phyloP scores from a whole-genome alignment of 1,140 invertebrate species.

The Dufourea novaeangliae region DNA sequence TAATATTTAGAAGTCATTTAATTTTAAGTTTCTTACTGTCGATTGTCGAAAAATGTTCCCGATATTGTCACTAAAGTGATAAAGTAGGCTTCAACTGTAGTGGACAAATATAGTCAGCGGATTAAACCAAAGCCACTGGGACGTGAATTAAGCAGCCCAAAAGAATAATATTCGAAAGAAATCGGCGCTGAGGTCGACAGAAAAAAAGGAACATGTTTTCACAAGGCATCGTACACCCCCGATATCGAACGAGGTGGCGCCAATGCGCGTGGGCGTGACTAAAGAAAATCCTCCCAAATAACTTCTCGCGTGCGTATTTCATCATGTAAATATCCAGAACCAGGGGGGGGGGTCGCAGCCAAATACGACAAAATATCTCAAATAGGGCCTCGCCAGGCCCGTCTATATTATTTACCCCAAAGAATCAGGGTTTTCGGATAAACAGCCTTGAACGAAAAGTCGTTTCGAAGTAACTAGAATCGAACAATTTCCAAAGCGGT shows the following conservation, averaged over 20 bases:
- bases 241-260: neutral
- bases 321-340: neutral
- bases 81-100: no score
- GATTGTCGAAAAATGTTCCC: no score
- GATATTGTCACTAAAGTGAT: no score
- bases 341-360: no score
- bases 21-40: no score
- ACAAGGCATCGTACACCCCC: neutral
- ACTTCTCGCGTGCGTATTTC: neutral
- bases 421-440: neutral
- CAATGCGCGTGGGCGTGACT: neutral
- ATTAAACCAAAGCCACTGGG: no score
- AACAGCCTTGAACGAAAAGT: neutral
- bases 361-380: neutral
- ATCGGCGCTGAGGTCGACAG: no score
- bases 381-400: neutral
- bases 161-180: no score
- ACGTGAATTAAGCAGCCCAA: no score
- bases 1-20: no score
- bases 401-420: neutral
- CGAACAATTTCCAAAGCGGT: slow-evolving; percentile 10
- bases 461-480: slow-evolving; percentile 13
- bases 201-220: neutral
- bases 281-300: neutral
- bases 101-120: no score